Evolutionary conservation across 2,888 invertebrate genomes (phyloP), one percentile per base, ranked within the genome.

Genomic region (Orthosia gothica): DNA sequence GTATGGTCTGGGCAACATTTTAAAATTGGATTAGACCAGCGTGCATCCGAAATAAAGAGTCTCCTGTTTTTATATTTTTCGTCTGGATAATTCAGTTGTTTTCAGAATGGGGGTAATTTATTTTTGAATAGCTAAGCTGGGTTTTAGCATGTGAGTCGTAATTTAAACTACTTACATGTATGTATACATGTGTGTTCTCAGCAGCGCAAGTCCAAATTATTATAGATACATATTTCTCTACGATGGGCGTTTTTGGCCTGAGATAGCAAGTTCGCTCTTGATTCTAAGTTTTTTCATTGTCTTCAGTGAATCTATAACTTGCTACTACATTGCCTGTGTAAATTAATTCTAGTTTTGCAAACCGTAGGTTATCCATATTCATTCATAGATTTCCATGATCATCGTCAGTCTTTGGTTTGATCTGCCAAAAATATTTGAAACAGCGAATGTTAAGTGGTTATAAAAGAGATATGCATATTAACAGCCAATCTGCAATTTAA

Each of bases 401-500:
- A 64, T 45, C 23, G 18, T n/a, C 23, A 23, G n/a, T 20, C 20
- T 47, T 50, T 57, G 49, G 49, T 66, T 58, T 47, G 13, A 26
- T 69, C 15, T 52, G 62, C 61, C 65, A 68, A 79, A 70, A 73
- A 65, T 52, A 66, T 68, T 68, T 58, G 50, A 70, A 55, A 16
- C 54, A 58, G 18, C 79, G 77, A 82, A 84, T 79, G 71, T 80
- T 81, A 83, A 88, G 79, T 85, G 78, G 74, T 88, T 87, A 77
- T 90, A 88, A 89, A 83, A 87, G 88, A 90, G 89, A 88, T 90
- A 94, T 94, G 93, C 91, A 95, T 95, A 95, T 95, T 95, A 89
- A 91, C 92, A 92, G 95, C 94, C 92, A 96, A 96, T 95, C 91
- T 95, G 94, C 94, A 95, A 95, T 94, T 94, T 93, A 89, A 93